phyloP scores from a whole-genome alignment of 2,888 invertebrate species.

The Calameuta pallipes region DNA sequence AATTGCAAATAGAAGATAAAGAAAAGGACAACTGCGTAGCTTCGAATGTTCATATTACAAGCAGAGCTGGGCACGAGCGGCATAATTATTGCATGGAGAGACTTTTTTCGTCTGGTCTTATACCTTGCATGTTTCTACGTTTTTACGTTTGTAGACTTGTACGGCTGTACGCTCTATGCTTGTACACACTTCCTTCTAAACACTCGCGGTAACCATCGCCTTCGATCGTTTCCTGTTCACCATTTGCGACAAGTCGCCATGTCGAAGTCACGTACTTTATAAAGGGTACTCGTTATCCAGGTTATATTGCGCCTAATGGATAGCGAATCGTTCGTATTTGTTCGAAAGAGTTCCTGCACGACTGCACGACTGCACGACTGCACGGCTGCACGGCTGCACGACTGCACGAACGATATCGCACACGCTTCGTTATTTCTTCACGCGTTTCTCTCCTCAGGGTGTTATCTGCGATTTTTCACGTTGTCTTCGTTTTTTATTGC shows the following conservation, averaged over 20 bases:
- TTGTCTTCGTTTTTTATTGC: neutral
- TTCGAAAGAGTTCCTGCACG: neutral
- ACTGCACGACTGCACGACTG: too few relatives aligned
- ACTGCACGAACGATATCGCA: too few relatives aligned
- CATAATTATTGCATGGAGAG: neutral
- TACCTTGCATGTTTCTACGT: neutral
- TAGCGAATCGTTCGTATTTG: slow-evolving; percentile 35
- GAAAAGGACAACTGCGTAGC: too few relatives aligned
- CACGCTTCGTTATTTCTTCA: neutral
- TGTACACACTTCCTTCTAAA: too few relatives aligned
- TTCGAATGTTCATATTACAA: neutral
- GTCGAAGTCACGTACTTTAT: slow-evolving; percentile 27
- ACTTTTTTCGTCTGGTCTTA: neutral
- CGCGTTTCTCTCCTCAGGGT: neutral
- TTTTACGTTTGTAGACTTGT: too few relatives aligned
- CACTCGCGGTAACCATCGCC: too few relatives aligned
- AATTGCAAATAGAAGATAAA: neutral
- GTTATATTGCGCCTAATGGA: slow-evolving; percentile 12
- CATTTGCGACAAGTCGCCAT: neutral
- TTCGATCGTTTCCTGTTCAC: neutral
- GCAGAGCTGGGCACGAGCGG: neutral
- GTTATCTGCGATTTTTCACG: neutral
- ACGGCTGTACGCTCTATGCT: too few relatives aligned
- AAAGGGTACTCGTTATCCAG: slow-evolving; percentile 33
- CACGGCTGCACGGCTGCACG: neutral